A percentile compares a stretch with the other conserved stretches of the same genome.
Evolutionary conservation across 2,113 vertebrate species (phyloP).

Genomic region (Tachysurus fulvidraco): DNA sequence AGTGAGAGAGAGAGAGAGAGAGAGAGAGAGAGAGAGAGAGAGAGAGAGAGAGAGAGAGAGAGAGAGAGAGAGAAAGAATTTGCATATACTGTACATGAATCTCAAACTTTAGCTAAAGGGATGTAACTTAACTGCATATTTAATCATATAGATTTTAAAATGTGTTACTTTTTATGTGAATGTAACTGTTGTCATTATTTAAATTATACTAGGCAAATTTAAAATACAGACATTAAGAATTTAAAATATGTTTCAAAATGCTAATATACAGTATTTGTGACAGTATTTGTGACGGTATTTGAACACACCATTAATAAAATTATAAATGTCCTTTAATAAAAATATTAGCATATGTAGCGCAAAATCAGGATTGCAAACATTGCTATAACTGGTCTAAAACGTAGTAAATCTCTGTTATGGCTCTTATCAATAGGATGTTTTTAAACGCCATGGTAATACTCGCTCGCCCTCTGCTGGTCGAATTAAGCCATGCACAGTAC

Average conservation of each 20-base stretch:
- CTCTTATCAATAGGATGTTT: background rate
- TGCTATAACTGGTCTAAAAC: background rate
- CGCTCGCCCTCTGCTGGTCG: constrained; percentile 41
- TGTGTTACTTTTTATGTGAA: background rate
- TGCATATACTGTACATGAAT: background rate
- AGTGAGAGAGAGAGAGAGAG: constrained; percentile 29
- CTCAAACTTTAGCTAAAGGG: constrained; percentile 4
- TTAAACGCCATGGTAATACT: constrained; percentile 15
- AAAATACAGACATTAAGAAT: no score
- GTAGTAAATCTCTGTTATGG: background rate
- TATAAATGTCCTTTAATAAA: background rate
- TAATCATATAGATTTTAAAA: background rate
- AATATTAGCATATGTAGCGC: background rate
- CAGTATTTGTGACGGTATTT: background rate
- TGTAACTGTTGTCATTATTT: background rate
- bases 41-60: constrained; percentile 29
- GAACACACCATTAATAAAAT: no score
- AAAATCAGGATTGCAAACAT: background rate
- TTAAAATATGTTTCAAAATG: background rate
- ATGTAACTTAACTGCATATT: background rate
- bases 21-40: constrained; percentile 25
- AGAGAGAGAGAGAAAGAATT: constrained; percentile 11
- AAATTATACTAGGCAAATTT: background rate
- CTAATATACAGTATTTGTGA: background rate
- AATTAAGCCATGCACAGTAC: background rate